phyloP scores from a whole-genome alignment of 2,888 invertebrate genomes.

The Pinctada fucata region DNA sequence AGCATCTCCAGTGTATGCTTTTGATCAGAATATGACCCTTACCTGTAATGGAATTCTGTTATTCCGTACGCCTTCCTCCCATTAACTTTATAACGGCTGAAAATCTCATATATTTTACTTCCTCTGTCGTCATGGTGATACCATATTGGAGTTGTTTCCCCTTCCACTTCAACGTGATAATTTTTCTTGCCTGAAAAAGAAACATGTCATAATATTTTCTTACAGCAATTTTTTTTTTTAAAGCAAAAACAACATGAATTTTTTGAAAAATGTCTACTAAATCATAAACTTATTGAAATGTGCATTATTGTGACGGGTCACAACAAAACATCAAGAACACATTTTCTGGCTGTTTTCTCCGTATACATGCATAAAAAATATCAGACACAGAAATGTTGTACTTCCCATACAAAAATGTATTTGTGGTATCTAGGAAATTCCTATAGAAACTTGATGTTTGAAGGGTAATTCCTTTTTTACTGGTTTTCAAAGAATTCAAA shows the following conservation, averaged over 20 bases:
- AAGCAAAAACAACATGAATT: background rate
- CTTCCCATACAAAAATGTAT: no score
- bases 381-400: no score
- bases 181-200: constrained; percentile 51
- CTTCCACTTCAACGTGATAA: constrained; percentile 57
- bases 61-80: constrained; percentile 66
- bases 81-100: constrained; percentile 66
- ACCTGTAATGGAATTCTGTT: constrained; percentile 72
- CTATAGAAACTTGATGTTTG: no score
- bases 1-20: no score
- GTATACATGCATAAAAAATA: no score
- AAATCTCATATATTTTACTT: constrained; percentile 65
- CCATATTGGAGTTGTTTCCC: constrained; percentile 58
- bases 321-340: no score
- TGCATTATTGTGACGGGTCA: no score
- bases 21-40: background rate
- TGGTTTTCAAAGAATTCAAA: no score
- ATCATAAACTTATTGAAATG: no score
- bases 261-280: background rate
- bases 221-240: background rate
- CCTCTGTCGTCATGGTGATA: constrained; percentile 68
- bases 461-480: no score
- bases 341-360: no score
- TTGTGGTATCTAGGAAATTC: no score
- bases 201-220: background rate